phyloP scores from a whole-genome alignment of 2,888 invertebrate genomes.

The Lymantria monacha region DNA sequence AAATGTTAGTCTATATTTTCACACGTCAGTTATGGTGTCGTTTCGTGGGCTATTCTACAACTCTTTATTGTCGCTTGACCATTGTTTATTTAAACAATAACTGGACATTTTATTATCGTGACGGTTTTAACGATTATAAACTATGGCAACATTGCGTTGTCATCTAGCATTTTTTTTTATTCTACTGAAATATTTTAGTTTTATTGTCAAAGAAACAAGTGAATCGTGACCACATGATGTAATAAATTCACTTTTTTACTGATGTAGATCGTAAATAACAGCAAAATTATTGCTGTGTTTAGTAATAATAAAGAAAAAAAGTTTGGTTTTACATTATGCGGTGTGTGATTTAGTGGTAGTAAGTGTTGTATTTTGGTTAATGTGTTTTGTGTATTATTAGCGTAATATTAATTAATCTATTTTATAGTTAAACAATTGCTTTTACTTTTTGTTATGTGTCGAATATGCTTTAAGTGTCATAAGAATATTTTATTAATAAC shows the following conservation, averaged over 20 bases:
- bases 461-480: no score
- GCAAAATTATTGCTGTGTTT: conserved; percentile 42
- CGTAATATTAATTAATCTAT: no score
- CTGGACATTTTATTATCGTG: conserved; percentile 64
- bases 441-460: no score
- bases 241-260: conserved; percentile 53
- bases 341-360: conserved; percentile 42
- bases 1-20: conserved; percentile 53
- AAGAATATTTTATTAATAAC: no score
- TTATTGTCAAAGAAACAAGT: conserved; percentile 47
- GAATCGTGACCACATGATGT: conserved; percentile 46
- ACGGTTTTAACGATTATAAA: conserved; percentile 73
- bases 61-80: conserved; percentile 63
- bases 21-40: conserved; percentile 61
- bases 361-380: conserved; percentile 30
- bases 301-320: conserved; percentile 40
- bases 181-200: conserved; percentile 46
- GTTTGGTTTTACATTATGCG: conserved; percentile 36
- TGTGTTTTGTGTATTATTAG: conserved; percentile 22
- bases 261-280: conserved; percentile 44
- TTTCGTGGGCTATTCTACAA: conserved; percentile 62
- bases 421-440: no score
- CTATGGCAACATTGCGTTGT: conserved; percentile 45
- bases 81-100: conserved; percentile 81
- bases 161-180: conserved; percentile 38